Evolutionary conservation across 2,797 vertebrate species (phyloP).

Genomic region (Crax fasciolata): DNA sequence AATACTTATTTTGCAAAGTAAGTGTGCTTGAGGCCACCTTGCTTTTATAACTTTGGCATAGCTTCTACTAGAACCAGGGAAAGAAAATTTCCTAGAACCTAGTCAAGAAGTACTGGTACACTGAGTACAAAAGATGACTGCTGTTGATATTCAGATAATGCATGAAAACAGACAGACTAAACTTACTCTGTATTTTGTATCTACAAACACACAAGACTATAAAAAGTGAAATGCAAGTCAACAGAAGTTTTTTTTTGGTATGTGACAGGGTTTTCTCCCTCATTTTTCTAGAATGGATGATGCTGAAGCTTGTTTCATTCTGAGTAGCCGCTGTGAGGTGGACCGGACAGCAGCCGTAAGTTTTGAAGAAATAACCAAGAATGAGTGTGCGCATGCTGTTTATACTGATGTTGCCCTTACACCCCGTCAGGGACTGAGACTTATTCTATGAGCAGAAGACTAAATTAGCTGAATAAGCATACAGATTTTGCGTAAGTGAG

Average conservation of each 20-base stretch:
- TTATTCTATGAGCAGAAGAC: background rate
- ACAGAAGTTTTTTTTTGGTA: background rate
- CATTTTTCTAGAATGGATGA: constrained; percentile 85
- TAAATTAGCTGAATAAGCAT: background rate
- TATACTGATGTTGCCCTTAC: background rate
- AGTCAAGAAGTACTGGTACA: background rate
- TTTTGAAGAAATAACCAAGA: constrained; percentile 31
- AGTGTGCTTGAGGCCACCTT: background rate
- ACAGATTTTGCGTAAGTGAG: background rate
- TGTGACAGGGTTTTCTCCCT: constrained; percentile 18
- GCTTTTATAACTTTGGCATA: background rate
- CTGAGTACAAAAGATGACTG: background rate
- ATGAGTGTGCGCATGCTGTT: background rate
- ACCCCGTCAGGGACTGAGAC: background rate
- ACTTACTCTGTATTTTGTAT: background rate
- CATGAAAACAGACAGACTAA: background rate
- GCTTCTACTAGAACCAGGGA: background rate
- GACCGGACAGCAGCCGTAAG: constrained; percentile 89
- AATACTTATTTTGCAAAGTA: background rate
- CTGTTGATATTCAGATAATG: background rate
- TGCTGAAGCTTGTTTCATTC: constrained; percentile 88
- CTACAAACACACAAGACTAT: background rate
- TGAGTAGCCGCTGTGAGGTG: constrained; percentile 87
- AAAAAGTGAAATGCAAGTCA: background rate
- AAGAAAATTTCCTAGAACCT: background rate